A percentile compares a stretch with the other conserved stretches of the same genome.
Evolutionary conservation across 2,888 invertebrate genomes (phyloP).

Genomic region (Cephus nigrinus): DNA sequence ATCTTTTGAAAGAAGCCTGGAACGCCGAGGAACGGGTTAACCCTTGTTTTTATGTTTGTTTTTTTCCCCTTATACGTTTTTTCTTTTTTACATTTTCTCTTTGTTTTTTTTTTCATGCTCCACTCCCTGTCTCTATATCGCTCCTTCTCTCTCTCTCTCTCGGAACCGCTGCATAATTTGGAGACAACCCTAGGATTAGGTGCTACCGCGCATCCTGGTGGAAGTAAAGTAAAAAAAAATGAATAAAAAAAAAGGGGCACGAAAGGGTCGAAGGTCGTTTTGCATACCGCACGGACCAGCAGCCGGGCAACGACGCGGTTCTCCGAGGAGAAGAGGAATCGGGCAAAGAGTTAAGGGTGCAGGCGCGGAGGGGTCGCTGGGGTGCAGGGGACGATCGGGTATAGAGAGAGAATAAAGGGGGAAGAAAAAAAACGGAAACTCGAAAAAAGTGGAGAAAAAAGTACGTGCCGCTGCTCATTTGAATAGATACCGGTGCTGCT

Average conservation of each 20-base stretch:
- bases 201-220: conserved; percentile 16
- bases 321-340: conserved; percentile 58
- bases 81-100: background rate
- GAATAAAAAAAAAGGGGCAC: conserved; percentile 41
- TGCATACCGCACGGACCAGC: conserved; percentile 45
- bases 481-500: conserved; percentile 47
- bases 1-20: conserved; percentile 14
- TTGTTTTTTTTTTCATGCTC: background rate
- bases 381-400: conserved; percentile 4
- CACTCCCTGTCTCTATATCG: background rate
- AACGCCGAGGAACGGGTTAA: conserved; percentile 31
- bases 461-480: conserved; percentile 49
- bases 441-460: conserved; percentile 42
- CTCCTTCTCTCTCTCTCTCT: background rate
- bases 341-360: conserved; percentile 38
- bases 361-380: too few species aligned
- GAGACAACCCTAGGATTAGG: conserved; percentile 17
- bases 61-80: conserved; percentile 20
- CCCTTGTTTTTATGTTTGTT: conserved; percentile 49
- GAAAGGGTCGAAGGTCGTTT: conserved; percentile 56
- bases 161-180: conserved; percentile 36
- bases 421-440: conserved; percentile 61
- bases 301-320: conserved; percentile 24
- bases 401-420: conserved; percentile 36
- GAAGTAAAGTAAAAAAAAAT: conserved; percentile 19